Percentiles rank a stretch among this genome's conserved stretches.
These are phyloP conservation scores for Pseudomugil tenellus DNA, from an alignment of 2,797 vertebrate genomes.

Conservation along the genomic window DNA sequence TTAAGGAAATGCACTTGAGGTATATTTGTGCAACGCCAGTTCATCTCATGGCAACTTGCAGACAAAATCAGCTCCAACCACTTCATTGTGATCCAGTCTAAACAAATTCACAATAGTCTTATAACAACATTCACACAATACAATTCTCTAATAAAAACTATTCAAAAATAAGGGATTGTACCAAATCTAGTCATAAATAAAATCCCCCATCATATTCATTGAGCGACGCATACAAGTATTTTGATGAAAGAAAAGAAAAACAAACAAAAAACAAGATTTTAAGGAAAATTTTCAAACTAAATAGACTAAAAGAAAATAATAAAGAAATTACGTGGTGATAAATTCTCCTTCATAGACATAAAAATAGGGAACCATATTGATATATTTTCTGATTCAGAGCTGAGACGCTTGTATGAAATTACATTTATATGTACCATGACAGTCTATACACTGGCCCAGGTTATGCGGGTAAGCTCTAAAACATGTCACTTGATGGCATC, in stretches of 20 bases:
- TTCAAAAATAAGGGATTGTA: too few species aligned
- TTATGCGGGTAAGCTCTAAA: constrained; percentile 7
- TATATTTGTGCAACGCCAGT: neutral
- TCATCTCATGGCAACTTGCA: neutral
- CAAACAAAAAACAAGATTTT: neutral
- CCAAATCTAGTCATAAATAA: too few species aligned
- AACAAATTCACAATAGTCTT: neutral
- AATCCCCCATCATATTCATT: too few species aligned
- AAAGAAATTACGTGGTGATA: constrained; percentile 12
- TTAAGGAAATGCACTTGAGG: neutral
- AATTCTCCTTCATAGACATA: constrained; percentile 14
- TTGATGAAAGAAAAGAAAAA: neutral
- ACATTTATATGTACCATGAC: neutral
- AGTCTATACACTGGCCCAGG: constrained; percentile 13
- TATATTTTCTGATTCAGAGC: constrained; percentile 17
- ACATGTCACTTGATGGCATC: constrained; percentile 58
- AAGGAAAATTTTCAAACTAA: constrained; percentile 10
- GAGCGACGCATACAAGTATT: constrained; percentile 7
- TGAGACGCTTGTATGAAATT: neutral
- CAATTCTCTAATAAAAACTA: neutral
- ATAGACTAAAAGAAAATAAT: too few species aligned
- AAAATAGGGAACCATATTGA: constrained; percentile 9
- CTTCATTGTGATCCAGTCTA: too few species aligned
- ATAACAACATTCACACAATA: neutral
- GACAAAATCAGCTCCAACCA: too few species aligned